Conservation (phyloP, 2,113 vertebrate genomes). For the Urocolius indicus region DNA sequence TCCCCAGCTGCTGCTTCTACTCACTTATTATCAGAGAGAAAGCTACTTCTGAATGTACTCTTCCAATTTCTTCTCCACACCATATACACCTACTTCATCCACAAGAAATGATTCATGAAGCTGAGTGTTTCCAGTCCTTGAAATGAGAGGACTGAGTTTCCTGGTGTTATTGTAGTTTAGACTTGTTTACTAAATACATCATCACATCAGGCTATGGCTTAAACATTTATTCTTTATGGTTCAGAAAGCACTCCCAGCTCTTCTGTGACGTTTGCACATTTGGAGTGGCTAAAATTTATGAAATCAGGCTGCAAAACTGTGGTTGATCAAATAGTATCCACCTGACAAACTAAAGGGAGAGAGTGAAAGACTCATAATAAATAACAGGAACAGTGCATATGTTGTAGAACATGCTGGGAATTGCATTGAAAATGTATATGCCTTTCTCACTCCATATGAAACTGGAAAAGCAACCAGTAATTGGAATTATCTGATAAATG, state of each 20-base stretch:
- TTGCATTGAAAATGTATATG: conserved; percentile 25
- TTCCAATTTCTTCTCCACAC: neutral
- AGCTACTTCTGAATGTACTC: neutral
- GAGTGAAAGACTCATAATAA: neutral
- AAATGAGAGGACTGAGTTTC: neutral
- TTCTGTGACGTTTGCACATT: conserved; percentile 40
- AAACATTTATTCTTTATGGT: neutral
- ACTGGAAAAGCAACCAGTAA: conserved; percentile 41
- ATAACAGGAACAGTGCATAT: neutral
- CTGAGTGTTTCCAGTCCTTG: neutral
- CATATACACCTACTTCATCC: neutral
- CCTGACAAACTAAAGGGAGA: neutral
- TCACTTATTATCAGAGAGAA: neutral
- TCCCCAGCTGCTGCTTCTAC: neutral
- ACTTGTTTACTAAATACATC: conserved; percentile 30
- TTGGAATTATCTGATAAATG: conserved; percentile 40
- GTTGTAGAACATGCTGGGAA: conserved; percentile 12
- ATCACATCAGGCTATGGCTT: neutral
- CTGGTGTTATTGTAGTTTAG: neutral
- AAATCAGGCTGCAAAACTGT: neutral
- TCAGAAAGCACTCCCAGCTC: neutral
- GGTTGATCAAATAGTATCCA: neutral
- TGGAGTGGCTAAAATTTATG: neutral
- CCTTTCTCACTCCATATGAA: neutral
- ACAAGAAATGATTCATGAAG: neutral